Conservation (phyloP, 1,140 invertebrate species). For the Papilio helenus region DNA sequence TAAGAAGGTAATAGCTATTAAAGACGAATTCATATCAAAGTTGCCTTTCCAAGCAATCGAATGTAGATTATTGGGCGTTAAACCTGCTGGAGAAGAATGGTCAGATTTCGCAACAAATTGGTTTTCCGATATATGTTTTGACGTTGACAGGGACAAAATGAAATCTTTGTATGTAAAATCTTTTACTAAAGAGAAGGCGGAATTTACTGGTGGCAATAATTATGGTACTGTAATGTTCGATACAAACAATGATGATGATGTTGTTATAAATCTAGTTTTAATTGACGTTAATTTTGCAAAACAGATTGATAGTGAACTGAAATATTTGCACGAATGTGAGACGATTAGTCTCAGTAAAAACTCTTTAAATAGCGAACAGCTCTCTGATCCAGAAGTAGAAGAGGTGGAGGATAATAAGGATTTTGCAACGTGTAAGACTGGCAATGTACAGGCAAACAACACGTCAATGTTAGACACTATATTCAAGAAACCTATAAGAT, state of each 20-base stretch:
- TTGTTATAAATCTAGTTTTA: constrained; percentile 68
- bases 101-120: constrained; percentile 69
- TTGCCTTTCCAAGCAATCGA: constrained; percentile 80
- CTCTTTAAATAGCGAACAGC: not conserved
- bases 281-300: constrained; percentile 66
- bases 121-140: constrained; percentile 65
- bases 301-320: constrained; percentile 56
- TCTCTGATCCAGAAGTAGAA: constrained; percentile 38
- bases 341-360: constrained; percentile 9
- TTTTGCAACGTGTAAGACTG: not conserved
- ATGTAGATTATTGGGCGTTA: constrained; percentile 71
- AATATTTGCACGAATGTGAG: constrained; percentile 54
- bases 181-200: constrained; percentile 66
- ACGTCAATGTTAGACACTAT: constrained; percentile 29
- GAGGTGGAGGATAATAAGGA: constrained; percentile 39
- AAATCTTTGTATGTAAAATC: constrained; percentile 71
- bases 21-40: constrained; percentile 62
- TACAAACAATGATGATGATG: constrained; percentile 58
- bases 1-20: constrained; percentile 62
- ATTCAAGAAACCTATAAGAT: constrained; percentile 48
- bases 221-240: constrained; percentile 72
- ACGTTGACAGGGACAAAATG: constrained; percentile 49
- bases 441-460: not conserved
- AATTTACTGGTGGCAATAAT: constrained; percentile 70
- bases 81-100: constrained; percentile 64